Percentiles rank a stretch among this genome's conserved stretches.
These are phyloP conservation scores for Sebastes aleutianus DNA, from an alignment of 2,797 vertebrate genomes.

Conservation along the genomic window DNA sequence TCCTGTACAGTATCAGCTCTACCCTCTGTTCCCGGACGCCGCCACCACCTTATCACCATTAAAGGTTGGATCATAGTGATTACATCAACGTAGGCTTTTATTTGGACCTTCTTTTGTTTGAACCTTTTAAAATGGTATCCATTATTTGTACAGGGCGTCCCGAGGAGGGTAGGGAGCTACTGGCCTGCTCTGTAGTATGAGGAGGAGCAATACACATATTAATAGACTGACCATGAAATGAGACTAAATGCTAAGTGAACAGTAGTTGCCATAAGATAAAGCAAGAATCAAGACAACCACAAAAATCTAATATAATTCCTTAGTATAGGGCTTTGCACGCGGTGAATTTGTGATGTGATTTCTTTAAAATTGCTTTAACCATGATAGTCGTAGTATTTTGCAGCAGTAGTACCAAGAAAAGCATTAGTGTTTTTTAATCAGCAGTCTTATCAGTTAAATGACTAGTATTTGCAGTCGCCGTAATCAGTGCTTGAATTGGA, in stretches of 20 bases:
- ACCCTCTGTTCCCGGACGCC: conserved; percentile 17
- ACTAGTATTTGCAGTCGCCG: neutral
- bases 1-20: conserved; percentile 6
- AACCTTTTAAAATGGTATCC: neutral
- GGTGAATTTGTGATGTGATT: neutral
- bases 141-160: conserved; percentile 41
- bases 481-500: neutral
- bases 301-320: neutral
- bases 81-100: conserved; percentile 17
- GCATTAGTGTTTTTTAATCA: neutral
- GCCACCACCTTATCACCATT: conserved; percentile 18
- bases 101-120: conserved; percentile 3
- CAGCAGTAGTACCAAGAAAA: neutral
- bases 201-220: neutral
- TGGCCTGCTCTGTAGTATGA: neutral
- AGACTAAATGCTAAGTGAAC: neutral
- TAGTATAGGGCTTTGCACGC: neutral
- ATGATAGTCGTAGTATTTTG: neutral
- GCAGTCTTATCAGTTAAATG: neutral
- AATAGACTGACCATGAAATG: neutral
- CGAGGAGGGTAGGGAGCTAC: neutral
- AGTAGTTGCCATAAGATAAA: neutral
- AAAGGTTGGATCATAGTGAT: conserved; percentile 8
- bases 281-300: neutral
- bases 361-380: neutral